Conservation (phyloP, 2,113 vertebrate genomes). For the Camelus dromedarius region DNA sequence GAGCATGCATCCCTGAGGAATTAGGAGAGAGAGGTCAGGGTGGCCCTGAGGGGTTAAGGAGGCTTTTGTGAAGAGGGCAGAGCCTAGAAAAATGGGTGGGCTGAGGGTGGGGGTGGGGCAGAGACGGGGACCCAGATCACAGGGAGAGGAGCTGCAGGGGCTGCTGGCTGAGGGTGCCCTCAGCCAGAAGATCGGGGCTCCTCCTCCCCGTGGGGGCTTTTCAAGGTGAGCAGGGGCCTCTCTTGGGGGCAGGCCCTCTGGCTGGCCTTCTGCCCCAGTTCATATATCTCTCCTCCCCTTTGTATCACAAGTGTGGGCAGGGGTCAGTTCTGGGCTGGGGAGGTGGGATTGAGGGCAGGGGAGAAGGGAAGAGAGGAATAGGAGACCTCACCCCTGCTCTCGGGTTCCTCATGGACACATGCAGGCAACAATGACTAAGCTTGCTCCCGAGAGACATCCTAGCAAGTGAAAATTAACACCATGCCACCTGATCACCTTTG, state of each 20-base stretch:
- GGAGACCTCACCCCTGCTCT: not conserved
- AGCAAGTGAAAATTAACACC: not conserved
- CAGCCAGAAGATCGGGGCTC: not conserved
- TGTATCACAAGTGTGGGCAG: not conserved
- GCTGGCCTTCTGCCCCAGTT: not conserved
- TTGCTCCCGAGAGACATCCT: not conserved
- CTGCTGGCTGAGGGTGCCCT: not conserved
- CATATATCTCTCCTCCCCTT: not conserved
- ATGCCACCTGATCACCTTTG: not conserved
- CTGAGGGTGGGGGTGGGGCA: not conserved
- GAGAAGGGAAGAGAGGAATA: not conserved
- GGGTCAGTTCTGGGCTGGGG: not conserved
- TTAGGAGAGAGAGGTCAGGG: not conserved
- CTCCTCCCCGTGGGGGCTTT: not conserved
- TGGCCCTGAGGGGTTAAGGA: not conserved
- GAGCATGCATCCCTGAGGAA: not conserved
- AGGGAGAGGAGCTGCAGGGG: not conserved
- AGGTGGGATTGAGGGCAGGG: not conserved
- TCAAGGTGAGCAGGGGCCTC: not conserved
- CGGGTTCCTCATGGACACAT: not conserved
- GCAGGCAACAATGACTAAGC: not conserved
- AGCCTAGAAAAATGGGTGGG: not conserved
- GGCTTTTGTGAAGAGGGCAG: not conserved
- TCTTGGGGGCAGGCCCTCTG: not conserved
- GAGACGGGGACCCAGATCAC: accelerated